Evolutionary conservation across 2,113 vertebrate genomes (phyloP).

Genomic region (Microtus oregoni): DNA sequence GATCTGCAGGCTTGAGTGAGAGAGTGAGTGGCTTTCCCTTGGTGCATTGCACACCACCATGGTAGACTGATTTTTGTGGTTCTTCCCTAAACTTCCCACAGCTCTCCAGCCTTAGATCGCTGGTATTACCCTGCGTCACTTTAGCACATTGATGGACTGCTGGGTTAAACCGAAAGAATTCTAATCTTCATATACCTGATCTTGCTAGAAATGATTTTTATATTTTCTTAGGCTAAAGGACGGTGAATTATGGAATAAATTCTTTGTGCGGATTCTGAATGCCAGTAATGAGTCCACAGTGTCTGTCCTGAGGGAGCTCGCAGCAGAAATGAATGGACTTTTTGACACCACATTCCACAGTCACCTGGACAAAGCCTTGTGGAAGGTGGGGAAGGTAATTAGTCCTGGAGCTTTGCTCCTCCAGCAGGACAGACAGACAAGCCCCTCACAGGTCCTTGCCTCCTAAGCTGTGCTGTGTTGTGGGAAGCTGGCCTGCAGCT

Average conservation of each 20-base stretch:
- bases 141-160: neutral
- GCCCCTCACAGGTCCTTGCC: conserved; percentile 25
- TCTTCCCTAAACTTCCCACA: conserved; percentile 25
- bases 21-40: neutral
- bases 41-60: neutral
- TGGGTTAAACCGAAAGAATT: conserved; percentile 29
- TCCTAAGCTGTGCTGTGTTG: neutral
- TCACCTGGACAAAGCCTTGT: conserved; percentile 83
- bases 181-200: conserved; percentile 62
- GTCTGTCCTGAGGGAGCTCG: conserved; percentile 86
- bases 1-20: neutral
- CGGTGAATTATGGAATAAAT: conserved; percentile 86
- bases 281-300: conserved; percentile 83
- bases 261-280: conserved; percentile 89
- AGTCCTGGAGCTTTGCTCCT: conserved; percentile 72
- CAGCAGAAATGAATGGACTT: conserved; percentile 81
- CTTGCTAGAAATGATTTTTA: conserved; percentile 68
- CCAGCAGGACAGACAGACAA: conserved; percentile 57
- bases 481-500: neutral
- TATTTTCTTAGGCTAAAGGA: conserved; percentile 83
- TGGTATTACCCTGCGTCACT: conserved; percentile 37
- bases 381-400: conserved; percentile 82
- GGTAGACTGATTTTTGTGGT: neutral
- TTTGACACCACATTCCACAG: conserved; percentile 85
- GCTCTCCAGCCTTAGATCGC: conserved; percentile 5